Conservation (phyloP, 2,113 vertebrate genomes). For the rabbit (Oryctolagus cuniculus) region DNA sequence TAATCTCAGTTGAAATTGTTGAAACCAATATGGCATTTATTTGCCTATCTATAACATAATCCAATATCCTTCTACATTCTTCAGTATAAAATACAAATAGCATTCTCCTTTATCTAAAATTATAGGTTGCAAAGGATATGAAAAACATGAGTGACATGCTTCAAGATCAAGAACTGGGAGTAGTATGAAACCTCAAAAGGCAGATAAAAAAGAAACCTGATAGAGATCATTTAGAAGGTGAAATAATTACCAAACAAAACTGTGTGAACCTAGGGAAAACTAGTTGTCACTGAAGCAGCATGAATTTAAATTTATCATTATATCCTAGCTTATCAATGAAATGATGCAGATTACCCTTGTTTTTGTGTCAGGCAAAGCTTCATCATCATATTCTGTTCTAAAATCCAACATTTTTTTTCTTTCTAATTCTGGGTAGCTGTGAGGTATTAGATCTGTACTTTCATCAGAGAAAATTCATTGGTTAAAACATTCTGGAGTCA, state of each 20-base stretch:
- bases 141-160: not conserved
- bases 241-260: constrained; percentile 7
- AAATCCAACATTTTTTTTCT: not conserved
- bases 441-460: not conserved
- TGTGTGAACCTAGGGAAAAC: constrained; percentile 33
- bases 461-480: not conserved
- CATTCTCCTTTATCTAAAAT: not conserved
- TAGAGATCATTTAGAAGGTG: not conserved
- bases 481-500: constrained; percentile 46
- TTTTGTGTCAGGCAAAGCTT: not conserved
- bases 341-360: not conserved
- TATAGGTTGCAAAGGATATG: not conserved
- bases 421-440: not conserved
- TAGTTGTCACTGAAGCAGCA: not conserved
- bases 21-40: constrained; percentile 69
- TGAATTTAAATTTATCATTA: not conserved
- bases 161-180: constrained; percentile 22
- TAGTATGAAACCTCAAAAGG: not conserved
- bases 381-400: not conserved
- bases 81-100: not conserved
- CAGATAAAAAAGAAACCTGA: constrained; percentile 14
- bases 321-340: not conserved
- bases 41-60: constrained; percentile 65
- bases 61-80: constrained; percentile 40
- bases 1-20: constrained; percentile 78